Evolutionary conservation across 1,140 invertebrate genomes (phyloP), one percentile per base, ranked within the genome.

Genomic region (Caenorhabditis tropicalis): DNA sequence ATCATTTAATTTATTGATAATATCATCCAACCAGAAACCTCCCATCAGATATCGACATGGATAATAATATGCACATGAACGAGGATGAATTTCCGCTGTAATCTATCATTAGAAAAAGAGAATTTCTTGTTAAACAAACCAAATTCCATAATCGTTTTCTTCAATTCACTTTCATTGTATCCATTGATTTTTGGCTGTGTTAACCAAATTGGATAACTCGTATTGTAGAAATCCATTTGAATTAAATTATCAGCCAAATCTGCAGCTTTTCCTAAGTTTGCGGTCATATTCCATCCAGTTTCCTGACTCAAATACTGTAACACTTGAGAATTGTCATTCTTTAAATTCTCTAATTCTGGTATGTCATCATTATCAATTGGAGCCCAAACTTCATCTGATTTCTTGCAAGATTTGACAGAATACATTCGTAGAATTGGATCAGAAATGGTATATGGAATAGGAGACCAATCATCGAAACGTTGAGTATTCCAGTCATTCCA

Each of bases 341-440:
- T 85, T 43, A 86, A 31, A 39, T 85, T 79, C 49, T 56, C 81
- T 9, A 87, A 56, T 31, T 87, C 79, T 7, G 87, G 87, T 36
- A 87, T 48, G 12, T 43, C 83, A 70, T 87, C 87, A 29, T 87
- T 70, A 56, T 46, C 53, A 16, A 87, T 84, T 24, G 86, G 86
- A 46, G 49, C 74, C 86, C 86, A 87, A n/a, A 81, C 86, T 49
- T 85, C 48, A n/a, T 48, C 36, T n/a, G 56, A 85, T 33, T 85
- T 82, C 15, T 58, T 56, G 27, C 81, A 82, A 2, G 56, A 48
- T 16, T 80, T 53, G 10, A 49, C 70, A 31, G 58, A 56, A 60
- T 87, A 88, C 87, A 88, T 88, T 80, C 87, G 43, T 19, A 88
- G 84, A 48, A 88, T 79, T 12, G 87, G 79, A 70, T 88, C 87